Conservation (phyloP, 1,140 invertebrate species). For the Cotesia chilonis region DNA sequence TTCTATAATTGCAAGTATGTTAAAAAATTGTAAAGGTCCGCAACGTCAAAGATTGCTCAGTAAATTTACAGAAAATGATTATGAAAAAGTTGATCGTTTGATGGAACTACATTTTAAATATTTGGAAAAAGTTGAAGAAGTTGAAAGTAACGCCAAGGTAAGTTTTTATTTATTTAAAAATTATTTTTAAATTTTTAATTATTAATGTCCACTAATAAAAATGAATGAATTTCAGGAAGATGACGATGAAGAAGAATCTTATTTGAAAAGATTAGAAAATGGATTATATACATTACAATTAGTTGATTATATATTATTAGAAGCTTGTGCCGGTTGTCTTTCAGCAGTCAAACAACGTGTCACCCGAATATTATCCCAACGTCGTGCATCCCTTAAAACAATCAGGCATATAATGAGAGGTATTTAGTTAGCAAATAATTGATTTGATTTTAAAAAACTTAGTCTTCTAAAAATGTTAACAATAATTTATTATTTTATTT, state of each 20-base stretch:
- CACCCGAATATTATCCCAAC: constrained; percentile 86
- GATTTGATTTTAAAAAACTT: too few relatives aligned
- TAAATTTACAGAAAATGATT: constrained; percentile 98
- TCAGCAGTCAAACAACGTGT: constrained; percentile 87
- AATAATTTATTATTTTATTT: constrained; percentile 44
- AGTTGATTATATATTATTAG: constrained; percentile 94
- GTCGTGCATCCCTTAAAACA: constrained; percentile 92
- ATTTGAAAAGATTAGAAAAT: constrained; percentile 87
- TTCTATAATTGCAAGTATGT: constrained; percentile 92
- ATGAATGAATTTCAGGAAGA: constrained; percentile 63
- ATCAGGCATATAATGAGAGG: constrained; percentile 94
- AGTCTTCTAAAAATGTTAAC: constrained; percentile 9
- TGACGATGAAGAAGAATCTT: constrained; percentile 84
- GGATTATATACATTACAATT: constrained; percentile 96
- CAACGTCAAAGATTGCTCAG: constrained; percentile 89
- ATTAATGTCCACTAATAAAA: neutral
- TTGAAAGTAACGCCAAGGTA: constrained; percentile 75
- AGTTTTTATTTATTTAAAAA: constrained; percentile 30
- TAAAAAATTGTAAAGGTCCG: constrained; percentile 89
- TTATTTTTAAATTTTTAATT: neutral
- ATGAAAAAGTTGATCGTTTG: constrained; percentile 96
- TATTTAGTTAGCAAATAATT: constrained; percentile 48
- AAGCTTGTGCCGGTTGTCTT: constrained; percentile 83
- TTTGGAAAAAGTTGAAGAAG: constrained; percentile 88
- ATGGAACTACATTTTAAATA: constrained; percentile 98